phyloP scores from a whole-genome alignment of 2,113 vertebrate genomes.

The Grammomys dolichurus region DNA sequence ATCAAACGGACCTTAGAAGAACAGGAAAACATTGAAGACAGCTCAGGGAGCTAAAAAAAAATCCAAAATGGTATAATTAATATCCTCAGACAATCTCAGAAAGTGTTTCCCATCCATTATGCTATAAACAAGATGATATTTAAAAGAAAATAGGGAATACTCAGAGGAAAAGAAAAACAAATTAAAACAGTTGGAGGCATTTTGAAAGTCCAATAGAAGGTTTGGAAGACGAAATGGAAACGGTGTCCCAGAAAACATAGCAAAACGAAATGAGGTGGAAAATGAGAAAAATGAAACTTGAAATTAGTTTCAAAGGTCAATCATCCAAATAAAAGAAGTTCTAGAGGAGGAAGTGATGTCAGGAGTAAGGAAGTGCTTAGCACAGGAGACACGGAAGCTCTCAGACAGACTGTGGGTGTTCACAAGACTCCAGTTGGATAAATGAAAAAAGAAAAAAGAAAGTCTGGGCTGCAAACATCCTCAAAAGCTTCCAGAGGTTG shows the following conservation, averaged over 20 bases:
- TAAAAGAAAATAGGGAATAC: neutral
- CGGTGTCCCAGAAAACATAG: conserved; percentile 51
- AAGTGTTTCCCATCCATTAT: conserved; percentile 28
- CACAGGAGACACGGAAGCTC: neutral
- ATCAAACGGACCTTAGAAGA: neutral
- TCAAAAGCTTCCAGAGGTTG: neutral
- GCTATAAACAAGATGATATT: neutral
- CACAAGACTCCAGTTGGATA: neutral
- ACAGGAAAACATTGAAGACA: neutral
- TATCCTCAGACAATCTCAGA: conserved; percentile 26
- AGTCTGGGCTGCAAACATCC: neutral
- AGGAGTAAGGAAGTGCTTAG: neutral
- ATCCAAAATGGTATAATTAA: conserved; percentile 7
- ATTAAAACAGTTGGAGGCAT: conserved; percentile 39
- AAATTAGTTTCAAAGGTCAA: conserved; percentile 67
- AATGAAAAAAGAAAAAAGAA: neutral
- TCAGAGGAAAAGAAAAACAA: conserved; percentile 30
- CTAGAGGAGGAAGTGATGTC: neutral
- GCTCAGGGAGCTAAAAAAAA: neutral
- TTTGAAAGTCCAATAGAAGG: conserved; percentile 35
- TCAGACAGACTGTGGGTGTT: neutral
- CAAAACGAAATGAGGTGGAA: conserved; percentile 56
- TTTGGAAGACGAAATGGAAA: conserved; percentile 43
- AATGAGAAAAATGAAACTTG: conserved; percentile 61
- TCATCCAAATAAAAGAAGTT: conserved; percentile 52